These are phyloP conservation scores for Marmota monax DNA, from an alignment of 2,113 vertebrate genomes.

Conservation along the genomic window DNA sequence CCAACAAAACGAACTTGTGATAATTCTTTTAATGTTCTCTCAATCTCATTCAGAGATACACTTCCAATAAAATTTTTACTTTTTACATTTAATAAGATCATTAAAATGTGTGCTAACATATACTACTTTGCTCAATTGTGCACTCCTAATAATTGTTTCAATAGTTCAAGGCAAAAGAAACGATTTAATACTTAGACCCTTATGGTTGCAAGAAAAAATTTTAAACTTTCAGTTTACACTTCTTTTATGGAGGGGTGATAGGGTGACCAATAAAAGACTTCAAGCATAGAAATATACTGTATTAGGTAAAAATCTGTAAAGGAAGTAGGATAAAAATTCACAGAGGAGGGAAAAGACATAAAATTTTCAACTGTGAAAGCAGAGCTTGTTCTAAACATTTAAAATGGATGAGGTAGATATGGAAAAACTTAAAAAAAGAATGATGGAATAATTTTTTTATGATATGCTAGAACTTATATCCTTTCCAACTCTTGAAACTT, in stretches of 20 bases:
- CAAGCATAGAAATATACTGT: not conserved
- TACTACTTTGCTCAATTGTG: not conserved
- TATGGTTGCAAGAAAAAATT: not conserved
- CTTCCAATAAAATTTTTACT: not conserved
- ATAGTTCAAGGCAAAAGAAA: not conserved
- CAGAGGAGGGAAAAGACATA: not conserved
- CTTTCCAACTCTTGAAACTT: constrained; percentile 35
- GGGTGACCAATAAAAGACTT: constrained; percentile 2
- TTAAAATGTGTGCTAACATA: not conserved
- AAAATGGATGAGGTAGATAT: not conserved
- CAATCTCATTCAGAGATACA: not conserved
- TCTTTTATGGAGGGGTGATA: not conserved
- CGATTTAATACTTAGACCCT: not conserved
- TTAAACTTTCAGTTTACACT: not conserved
- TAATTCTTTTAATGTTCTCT: not conserved
- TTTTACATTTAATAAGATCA: constrained; percentile 29
- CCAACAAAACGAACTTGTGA: not conserved
- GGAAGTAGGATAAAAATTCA: not conserved
- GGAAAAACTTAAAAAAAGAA: constrained; percentile 14
- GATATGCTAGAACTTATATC: not conserved
- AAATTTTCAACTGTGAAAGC: not conserved
- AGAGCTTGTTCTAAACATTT: constrained; percentile 34
- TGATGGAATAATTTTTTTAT: constrained; percentile 35
- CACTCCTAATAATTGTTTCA: not conserved
- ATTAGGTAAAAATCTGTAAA: constrained; percentile 28